Percentiles rank a stretch among this genome's conserved stretches.
Conservation (phyloP, 1,140 invertebrate genomes). For the Plectrocnemia conspersa region DNA sequence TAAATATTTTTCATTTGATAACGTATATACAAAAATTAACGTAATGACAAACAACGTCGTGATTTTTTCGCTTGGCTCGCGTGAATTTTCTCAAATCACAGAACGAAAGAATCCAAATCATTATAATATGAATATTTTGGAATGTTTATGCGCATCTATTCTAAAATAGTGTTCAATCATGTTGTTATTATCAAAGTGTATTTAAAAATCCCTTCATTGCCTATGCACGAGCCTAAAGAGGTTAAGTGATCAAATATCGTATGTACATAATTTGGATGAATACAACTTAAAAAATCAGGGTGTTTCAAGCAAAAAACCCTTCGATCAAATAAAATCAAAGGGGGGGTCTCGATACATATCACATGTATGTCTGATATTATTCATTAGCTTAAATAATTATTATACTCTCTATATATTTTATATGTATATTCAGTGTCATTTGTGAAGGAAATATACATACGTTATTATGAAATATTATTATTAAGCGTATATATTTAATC, state of each 20-base stretch:
- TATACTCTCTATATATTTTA: slow-evolving; percentile 33
- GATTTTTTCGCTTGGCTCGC: background rate
- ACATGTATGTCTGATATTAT: slow-evolving; percentile 32
- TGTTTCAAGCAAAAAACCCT: slow-evolving; percentile 21
- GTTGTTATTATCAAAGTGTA: background rate
- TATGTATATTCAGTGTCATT: slow-evolving; percentile 32
- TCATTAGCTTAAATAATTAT: slow-evolving; percentile 22
- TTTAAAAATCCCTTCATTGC: background rate
- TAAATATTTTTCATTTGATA: background rate
- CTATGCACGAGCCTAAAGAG: background rate
- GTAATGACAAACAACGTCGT: background rate
- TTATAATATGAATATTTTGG: slow-evolving; percentile 12
- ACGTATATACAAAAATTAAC: background rate
- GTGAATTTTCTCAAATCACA: background rate
- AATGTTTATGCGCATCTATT: slow-evolving; percentile 19
- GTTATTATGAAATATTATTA: slow-evolving; percentile 8
- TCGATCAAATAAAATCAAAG: slow-evolving; percentile 14
- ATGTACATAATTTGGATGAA: no score
- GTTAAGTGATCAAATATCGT: background rate
- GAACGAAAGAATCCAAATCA: background rate
- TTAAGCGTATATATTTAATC: slow-evolving; percentile 29
- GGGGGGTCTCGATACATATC: slow-evolving; percentile 37
- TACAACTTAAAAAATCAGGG: slow-evolving; percentile 23
- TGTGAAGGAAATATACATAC: slow-evolving; percentile 30
- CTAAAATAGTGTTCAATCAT: slow-evolving; percentile 21